Conservation (phyloP, 53 echinoderm and acorn worm genomes). For the Hippasteria phrygiana region DNA sequence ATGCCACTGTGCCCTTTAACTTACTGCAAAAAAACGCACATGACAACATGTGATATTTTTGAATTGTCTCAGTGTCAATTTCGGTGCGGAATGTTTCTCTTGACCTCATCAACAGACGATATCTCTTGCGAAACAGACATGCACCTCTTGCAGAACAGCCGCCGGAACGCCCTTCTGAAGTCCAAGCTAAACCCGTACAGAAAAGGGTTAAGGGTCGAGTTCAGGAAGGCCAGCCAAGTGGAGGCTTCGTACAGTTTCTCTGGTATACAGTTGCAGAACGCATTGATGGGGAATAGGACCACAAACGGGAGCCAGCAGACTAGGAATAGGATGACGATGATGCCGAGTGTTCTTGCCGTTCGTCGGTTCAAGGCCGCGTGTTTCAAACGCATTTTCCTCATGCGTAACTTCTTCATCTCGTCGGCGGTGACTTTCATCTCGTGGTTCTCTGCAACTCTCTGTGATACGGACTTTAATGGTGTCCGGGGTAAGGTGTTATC, state of each 20-base stretch:
- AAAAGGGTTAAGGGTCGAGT: constrained; percentile 82
- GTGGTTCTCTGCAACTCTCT: background rate
- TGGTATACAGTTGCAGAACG: constrained; percentile 77
- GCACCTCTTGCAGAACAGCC: constrained; percentile 45
- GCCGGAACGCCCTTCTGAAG: constrained; percentile 74
- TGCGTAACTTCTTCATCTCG: constrained; percentile 35
- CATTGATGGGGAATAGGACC: constrained; percentile 76
- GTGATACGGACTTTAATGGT: constrained; percentile 4
- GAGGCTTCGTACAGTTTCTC: constrained; percentile 68
- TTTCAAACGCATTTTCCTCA: background rate
- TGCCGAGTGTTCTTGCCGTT: constrained; percentile 77
- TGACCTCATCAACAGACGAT: background rate
- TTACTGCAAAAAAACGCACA: too few relatives aligned
- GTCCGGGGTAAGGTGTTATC: background rate
- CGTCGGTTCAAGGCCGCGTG: constrained; percentile 63
- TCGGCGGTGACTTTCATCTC: background rate
- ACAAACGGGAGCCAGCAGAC: constrained; percentile 76
- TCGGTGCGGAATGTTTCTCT: background rate
- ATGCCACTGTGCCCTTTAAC: too few relatives aligned
- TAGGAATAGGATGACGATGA: constrained; percentile 75
- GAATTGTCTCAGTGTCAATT: background rate
- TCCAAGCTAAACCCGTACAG: constrained; percentile 81
- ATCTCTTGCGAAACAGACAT: background rate
- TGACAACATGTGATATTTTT: too few relatives aligned
- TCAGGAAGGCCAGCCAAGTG: constrained; percentile 77